Base-by-base conservation (phyloP, 2,113 vertebrate species). In the Isurus oxyrinchus region DNA sequence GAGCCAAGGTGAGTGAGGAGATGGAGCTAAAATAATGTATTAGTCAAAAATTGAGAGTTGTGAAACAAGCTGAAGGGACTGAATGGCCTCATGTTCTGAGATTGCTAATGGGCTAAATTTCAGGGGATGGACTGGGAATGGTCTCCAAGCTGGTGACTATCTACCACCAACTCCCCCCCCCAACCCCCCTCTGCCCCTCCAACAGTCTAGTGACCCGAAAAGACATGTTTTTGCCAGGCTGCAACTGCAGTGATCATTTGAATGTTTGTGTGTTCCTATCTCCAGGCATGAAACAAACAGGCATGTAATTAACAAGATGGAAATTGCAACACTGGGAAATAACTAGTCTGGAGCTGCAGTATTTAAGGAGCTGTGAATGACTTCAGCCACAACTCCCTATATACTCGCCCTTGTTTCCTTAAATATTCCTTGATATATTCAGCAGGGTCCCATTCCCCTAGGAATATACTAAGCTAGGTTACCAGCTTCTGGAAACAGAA, bases 281-380 rank as follows among this genome's bases (percentile, higher is more conserved):
- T 63, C 90, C 6, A n/a, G 35, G 90, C 90, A n/a, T 93, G n/a
- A 40, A 93, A 59, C 90, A 16, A 40, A 61, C 57, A 61, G 55
- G 57, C 57, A 61, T 93, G 90, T 93, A 93, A 93, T 93, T 93
- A 93, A 93, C 19, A 19, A 35, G 35, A n/a, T 88, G 86, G 86
- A 88, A 88, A 55, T 93, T 19, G 35, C 31, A 63, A 95, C 25
- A 3, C 93, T 40, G n/a, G 8, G 63, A 95, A 94, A 67, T 95
- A 67, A 67, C 40, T 2, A 49, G 1, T 27, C 19, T 69, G 94
- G 57, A 13, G 8, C 67, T 72, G 23, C 4, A 27, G 94, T 72
- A 49, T 95, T 95, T 94, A 94, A 94, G 59, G 93, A 94, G 61
- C 93, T 94, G n/a, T 63, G 94, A 72, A 95, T 67, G 90, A 69